Evolutionary conservation across 2,113 vertebrate species (phyloP).

Genomic region (Vombatus ursinus): DNA sequence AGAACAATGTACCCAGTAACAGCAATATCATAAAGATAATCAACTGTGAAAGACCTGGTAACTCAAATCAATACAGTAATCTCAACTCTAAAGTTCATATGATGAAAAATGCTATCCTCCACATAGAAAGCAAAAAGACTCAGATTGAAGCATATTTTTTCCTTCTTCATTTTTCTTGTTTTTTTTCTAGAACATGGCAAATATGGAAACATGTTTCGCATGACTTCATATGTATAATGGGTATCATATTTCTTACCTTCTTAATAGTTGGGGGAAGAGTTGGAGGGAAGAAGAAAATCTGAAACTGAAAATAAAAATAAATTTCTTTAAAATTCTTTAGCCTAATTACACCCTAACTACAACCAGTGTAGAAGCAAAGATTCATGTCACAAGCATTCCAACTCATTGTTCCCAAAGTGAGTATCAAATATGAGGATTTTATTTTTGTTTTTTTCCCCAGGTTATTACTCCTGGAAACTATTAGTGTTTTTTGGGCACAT

Average conservation of each 20-base stretch:
- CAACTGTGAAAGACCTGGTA: not conserved
- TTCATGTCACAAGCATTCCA: constrained; percentile 73
- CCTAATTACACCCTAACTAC: constrained; percentile 56
- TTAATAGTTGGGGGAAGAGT: not conserved
- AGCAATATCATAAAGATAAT: not conserved
- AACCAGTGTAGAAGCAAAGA: constrained; percentile 75
- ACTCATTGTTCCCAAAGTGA: constrained; percentile 71
- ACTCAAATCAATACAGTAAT: not conserved
- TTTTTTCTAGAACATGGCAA: not conserved
- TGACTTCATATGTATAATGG: not conserved
- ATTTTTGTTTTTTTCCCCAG: constrained; percentile 36
- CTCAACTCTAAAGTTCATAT: not conserved
- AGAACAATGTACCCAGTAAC: not conserved
- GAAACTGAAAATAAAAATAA: not conserved
- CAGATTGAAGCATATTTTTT: not conserved
- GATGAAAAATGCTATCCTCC: not conserved
- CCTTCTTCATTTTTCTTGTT: not conserved
- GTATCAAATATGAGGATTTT: constrained; percentile 58
- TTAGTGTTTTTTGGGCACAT: constrained; percentile 47
- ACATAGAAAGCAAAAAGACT: not conserved
- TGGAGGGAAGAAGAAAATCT: not conserved
- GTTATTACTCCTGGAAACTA: constrained; percentile 56
- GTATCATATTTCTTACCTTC: not conserved
- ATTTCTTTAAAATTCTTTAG: not conserved
- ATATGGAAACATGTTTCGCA: not conserved